Base-by-base conservation (phyloP, 2,113 vertebrate genomes). In the Aramus guarauna region DNA sequence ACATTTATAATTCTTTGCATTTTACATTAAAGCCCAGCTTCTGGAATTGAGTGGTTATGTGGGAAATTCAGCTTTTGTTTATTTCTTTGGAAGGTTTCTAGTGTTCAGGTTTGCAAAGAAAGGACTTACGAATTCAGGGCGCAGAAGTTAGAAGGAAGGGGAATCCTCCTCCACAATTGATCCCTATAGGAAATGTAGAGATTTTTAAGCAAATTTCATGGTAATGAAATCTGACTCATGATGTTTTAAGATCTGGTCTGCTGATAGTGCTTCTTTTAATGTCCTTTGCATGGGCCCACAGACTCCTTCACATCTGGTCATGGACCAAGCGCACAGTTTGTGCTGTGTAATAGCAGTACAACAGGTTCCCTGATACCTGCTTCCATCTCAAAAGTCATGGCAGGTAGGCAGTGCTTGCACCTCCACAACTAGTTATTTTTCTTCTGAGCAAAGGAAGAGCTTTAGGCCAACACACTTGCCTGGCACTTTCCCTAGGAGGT, bases 151-250 rank as follows among this genome's bases (percentile, higher is more conserved):
- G 76, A 74, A 88, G 63, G 60, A 92, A 84, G n/a, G 15, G 41
- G 11, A 91, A 62, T 10, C 36, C n/a, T 24, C 30, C 16, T 62
- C 58, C 27, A 11, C 68, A 71, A 62, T 21, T 83, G 47, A 41
- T 43, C 43, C 76, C 37, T 89, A 17, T 63, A 88, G 63, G 47
- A 84, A 88, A 88, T 59, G 7, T 15, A 34, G 69, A 47, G 23
- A 68, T 89, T 94, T 95, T 85, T 4, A 97, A 85, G 29, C 64
- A 96, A 96, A 97, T 95, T 23, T 72, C 23, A 74, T 88, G 63
- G 55, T 93, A 92, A 95, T 88, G 81, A 75, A 79, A 73, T 74
- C 64, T 96, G 92, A 96, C 36, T 90, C 87, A 93, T 47, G 41
- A 43, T 48, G 66, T 75, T 93, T 95, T 68, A 72, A 94, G 91